Percentiles rank a stretch among this genome's conserved stretches.
phyloP scores from a whole-genome alignment of 2,888 invertebrate genomes.

The Itoplectis maculator region DNA sequence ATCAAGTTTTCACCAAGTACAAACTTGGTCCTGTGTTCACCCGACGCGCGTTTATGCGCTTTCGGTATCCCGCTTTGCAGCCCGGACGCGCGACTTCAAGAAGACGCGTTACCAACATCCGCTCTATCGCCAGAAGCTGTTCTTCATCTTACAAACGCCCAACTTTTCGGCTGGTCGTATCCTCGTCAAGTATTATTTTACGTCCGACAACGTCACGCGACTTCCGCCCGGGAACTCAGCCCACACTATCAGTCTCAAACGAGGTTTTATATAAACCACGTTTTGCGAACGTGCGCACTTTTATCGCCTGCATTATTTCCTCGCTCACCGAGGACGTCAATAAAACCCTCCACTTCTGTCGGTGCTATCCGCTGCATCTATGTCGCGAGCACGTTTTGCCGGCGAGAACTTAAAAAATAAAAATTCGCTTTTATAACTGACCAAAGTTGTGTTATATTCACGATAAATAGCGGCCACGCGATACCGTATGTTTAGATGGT shows the following conservation, averaged over 20 bases:
- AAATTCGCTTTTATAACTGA: background rate
- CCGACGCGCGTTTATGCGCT: background rate
- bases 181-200: constrained; percentile 35
- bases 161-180: background rate
- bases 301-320: background rate
- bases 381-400: background rate
- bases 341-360: background rate
- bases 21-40: constrained; percentile 8
- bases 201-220: background rate
- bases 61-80: constrained; percentile 11
- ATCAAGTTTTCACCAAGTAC: constrained; percentile 36
- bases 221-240: background rate
- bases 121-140: background rate
- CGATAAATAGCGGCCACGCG: background rate
- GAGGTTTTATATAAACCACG: background rate
- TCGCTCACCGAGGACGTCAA: background rate
- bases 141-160: constrained; percentile 22
- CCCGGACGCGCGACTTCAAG: constrained; percentile 39
- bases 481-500: constrained; percentile 2
- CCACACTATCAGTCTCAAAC: background rate
- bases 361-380: background rate
- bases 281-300: background rate
- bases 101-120: constrained; percentile 39
- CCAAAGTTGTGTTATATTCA: constrained; percentile 8
- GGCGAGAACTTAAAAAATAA: background rate